Evolutionary conservation across 1,140 invertebrate species (phyloP), one percentile per base, ranked within the genome.

Genomic region (Drosophila rhopaloa): DNA sequence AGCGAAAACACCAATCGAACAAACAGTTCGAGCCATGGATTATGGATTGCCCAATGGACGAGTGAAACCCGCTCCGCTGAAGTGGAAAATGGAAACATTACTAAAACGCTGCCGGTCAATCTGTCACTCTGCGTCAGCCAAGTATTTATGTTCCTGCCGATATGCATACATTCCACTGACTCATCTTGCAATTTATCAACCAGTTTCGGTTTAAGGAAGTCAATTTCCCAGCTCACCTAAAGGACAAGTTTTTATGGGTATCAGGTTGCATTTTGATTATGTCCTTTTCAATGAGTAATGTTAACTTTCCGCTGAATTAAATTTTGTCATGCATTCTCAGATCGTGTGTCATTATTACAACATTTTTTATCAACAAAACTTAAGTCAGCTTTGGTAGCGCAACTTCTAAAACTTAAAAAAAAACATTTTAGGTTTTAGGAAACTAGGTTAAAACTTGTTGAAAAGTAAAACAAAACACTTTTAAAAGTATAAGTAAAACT

Each of bases 31-130:
- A 48, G 50, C 35, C 35, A 29, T 11, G 37, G n/a, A 24, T 40
- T 48, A 59, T 67, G 24, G 48, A 51, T 41, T 65, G 37, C 48
- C 47, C 35, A 43, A 73, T 55, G 51, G 53, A n/a, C 24, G 14
- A 56, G 14, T 57, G 65, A 65, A 55, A 37, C 35, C 38, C 27
- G 51, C 50, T 48, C 63, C 67, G 29, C 10, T 43, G 19, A 14
- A 71, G 51, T 71, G 65, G 51, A 71, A 71, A 71, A 50, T 71
- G 67, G 65, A 58, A 71, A 50, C 44, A 71, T 41, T 50, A 71
- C 43, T 48, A 47, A 55, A 70, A 35, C 29, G 38, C 38, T 62
- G 59, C 59, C 27, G 19, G 32, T 70, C 63, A 70, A 57, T 57
- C n/a, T 71, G 67, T 71, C 67, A 71, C 32, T 62, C 29, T 11